These are phyloP conservation scores for Ctenomys sociabilis DNA, from an alignment of 2,113 vertebrate genomes.

Conservation along the genomic window DNA sequence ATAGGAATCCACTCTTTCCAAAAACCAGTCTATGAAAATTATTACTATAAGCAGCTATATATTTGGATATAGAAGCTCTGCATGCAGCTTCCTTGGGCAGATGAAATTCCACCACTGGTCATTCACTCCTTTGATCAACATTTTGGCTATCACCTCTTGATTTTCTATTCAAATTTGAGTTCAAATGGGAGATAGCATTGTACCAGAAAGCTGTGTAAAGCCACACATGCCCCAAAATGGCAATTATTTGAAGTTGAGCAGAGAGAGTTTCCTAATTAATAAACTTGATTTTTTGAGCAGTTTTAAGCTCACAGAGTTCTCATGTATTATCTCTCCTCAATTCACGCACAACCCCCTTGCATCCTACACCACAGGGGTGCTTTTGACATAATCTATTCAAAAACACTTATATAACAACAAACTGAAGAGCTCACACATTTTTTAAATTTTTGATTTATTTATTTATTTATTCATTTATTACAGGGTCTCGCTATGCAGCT, in stretches of 20 bases:
- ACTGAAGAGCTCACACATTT: neutral
- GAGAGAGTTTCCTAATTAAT: slow-evolving; percentile 30
- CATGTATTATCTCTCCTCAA: neutral
- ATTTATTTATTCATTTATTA: too few relatives aligned
- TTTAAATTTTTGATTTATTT: neutral
- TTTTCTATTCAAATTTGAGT: slow-evolving; percentile 29
- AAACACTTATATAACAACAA: slow-evolving; percentile 6
- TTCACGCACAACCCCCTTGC: neutral
- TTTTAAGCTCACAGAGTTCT: neutral
- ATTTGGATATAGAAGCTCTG: neutral
- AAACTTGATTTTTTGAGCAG: slow-evolving; percentile 9
- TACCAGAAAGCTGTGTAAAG: neutral
- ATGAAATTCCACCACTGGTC: neutral
- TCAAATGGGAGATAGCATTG: neutral
- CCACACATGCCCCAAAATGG: neutral
- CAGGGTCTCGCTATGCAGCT: too few relatives aligned
- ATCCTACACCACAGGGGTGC: neutral
- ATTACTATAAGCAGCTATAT: neutral
- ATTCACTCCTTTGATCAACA: neutral
- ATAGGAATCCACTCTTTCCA: neutral
- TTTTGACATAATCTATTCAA: neutral
- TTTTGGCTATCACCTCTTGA: slow-evolving; percentile 18
- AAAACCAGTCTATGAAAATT: neutral
- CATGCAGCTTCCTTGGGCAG: neutral
- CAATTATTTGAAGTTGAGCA: slow-evolving; percentile 18